Base-by-base conservation (phyloP, 2,113 vertebrate species). In the Numida meleagris region DNA sequence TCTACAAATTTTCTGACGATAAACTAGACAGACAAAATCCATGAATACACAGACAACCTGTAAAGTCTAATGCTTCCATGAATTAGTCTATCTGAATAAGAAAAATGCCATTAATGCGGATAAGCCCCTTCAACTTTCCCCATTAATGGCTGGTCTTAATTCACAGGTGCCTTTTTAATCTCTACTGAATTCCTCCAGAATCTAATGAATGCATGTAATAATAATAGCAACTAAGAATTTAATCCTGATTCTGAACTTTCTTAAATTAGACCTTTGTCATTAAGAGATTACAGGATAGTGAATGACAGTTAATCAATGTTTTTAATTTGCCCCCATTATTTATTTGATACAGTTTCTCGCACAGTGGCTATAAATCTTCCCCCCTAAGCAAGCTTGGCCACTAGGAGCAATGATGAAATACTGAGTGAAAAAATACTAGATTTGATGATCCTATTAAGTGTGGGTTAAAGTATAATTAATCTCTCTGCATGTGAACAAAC, bases 311-410 rank as follows among this genome's bases (percentile, higher is more conserved):
- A 96, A 97, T 97, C 96, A 95, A 96, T 96, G 91, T 80, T 58
- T 96, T 97, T 96, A 96, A 97, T 97, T 96, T 96, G 91, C 50
- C 40, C 94, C 86, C 65, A 88, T 97, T 97, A 97, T 96, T 97
- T 96, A 96, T 97, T 95, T 96, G 95, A 96, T 96, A 93, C 68
- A 72, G 66, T 95, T 96, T 93, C 85, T 91, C 77, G 77, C 71
- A 74, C 40, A 66, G 77, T 7, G 66, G 29, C 36, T 92, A 93
- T 96, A 96, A 96, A 97, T 97, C 94, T 96, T 80, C 31, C 21
- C 16, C 3, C 2, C 53, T 68, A 15, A 40, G 58, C 31, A 88
- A 68, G 73, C 89, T 8, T 59, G 92, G 75, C 70, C 88, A 88
- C 70, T 53, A 87, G 66, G 83, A 90, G 51, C 14, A 90, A 86